A percentile compares a stretch with the other conserved stretches of the same genome.
Evolutionary conservation across 2,888 invertebrate genomes (phyloP).

Genomic region (Lepidocyrtinus sp.): DNA sequence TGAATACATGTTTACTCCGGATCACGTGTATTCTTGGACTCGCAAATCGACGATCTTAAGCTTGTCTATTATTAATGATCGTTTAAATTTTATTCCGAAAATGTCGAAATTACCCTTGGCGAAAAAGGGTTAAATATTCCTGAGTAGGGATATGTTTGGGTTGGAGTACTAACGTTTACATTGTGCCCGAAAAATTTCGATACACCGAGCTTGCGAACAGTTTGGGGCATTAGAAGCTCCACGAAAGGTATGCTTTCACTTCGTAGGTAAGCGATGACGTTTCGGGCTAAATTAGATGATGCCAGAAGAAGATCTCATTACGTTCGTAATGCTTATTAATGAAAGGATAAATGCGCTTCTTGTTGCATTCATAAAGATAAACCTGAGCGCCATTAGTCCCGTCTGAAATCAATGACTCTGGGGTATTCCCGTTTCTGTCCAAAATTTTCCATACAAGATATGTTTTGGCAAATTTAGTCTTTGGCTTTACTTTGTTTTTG

Average conservation of each 20-base stretch:
- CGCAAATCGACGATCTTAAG: too few species aligned
- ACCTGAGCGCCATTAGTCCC: constrained; percentile 22
- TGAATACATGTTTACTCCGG: too few species aligned
- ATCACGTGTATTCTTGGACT: too few species aligned
- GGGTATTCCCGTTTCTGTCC: constrained; percentile 25
- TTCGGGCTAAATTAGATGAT: constrained; percentile 19
- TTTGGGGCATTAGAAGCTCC: constrained; percentile 45
- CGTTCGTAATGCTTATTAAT: constrained; percentile 32
- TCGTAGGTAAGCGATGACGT: background rate
- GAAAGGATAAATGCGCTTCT: constrained; percentile 30
- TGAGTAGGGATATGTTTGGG: too few species aligned
- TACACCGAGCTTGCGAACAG: constrained; percentile 39
- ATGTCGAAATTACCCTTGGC: too few species aligned
- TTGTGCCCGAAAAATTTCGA: constrained; percentile 50
- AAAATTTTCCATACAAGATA: constrained; percentile 37
- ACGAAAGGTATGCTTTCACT: constrained; percentile 29
- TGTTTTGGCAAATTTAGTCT: constrained; percentile 23
- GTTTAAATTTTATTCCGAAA: too few species aligned
- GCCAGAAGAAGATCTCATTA: constrained; percentile 45
- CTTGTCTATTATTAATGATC: too few species aligned
- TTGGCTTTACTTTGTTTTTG: constrained; percentile 15
- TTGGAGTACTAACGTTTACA: constrained; percentile 35
- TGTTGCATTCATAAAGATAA: constrained; percentile 40
- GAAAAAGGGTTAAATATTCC: too few species aligned
- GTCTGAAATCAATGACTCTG: constrained; percentile 29